Base-by-base conservation (phyloP, 1,140 invertebrate species). In the Elysia chlorotica region DNA sequence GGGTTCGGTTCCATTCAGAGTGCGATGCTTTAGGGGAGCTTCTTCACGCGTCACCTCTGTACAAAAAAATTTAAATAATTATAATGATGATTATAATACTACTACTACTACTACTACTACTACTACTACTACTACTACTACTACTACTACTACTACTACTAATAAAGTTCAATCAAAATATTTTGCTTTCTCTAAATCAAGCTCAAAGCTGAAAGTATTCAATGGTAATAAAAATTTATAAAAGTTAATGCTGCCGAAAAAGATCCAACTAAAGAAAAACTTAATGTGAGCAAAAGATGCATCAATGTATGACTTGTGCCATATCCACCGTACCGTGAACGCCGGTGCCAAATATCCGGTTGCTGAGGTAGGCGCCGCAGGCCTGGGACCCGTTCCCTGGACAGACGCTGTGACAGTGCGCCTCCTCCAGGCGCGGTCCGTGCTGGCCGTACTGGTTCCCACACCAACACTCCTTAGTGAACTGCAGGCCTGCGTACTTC, bases 381-480 rank as follows among this genome's bases (percentile, higher is more conserved):
- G 90, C 91, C 80, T 91, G 62, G 71, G 70, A 78, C 1, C 31
- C 19, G 38, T 86, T 79, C 2, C 83, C 83, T 21, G 87, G 78
- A 79, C 88, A 90, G 2, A 74, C 73, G 68, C 81, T 82, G 73
- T 83, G 74, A 77, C 88, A 89, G 14, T 70, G 59, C 0, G 65
- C 56, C 69, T 82, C 79, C 0, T 71, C 37, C 17, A 79, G 59
- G 33, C 73, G 66, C 38, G n/a, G 23, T 21, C 77, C 77, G 74
- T 83, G 74, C 59, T 76, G 74, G 19, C 81, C 81, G 71, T 77
- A 83, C 6, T 28, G 62, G n/a, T 93, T 92, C 48, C 95, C 95
- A 90, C 96, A 98, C 88, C 96, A 97, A 88, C 96, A 98, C 88
- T 97, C 95, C 57, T 92, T 90, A 53, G 91, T 91, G 88, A 96